phyloP scores from a whole-genome alignment of 35 echinoderm and acorn worm species.

The Anneissia japonica region DNA sequence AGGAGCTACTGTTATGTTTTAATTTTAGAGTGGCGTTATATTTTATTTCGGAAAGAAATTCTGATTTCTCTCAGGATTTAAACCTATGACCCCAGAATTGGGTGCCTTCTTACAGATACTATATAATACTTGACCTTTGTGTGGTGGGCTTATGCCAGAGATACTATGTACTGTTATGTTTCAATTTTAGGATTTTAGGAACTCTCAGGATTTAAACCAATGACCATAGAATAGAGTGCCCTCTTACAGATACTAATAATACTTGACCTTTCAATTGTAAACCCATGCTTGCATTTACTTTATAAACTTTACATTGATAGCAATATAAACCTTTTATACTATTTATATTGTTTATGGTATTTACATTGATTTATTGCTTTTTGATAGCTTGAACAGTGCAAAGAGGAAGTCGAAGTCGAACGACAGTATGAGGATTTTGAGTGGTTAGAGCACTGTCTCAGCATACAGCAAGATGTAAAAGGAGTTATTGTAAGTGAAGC shows the following conservation, averaged over 20 bases:
- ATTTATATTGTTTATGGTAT: background rate
- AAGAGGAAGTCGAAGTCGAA: constrained; percentile 54
- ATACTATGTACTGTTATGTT: no score
- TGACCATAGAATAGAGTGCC: background rate
- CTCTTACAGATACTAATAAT: background rate
- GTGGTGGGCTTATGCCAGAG: no score
- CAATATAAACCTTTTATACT: no score
- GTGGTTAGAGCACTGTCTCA: constrained; percentile 90
- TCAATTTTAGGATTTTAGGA: no score
- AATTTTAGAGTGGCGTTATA: no score
- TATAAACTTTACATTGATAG: background rate
- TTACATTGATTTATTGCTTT: background rate
- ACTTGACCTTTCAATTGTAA: background rate
- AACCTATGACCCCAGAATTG: no score
- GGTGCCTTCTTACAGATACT: no score
- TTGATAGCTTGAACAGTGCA: constrained; percentile 66
- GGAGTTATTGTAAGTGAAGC: background rate
- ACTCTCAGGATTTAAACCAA: no score
- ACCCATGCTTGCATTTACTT: background rate
- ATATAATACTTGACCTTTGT: no score
- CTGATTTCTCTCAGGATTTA: no score
- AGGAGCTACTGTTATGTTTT: no score
- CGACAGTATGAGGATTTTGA: constrained; percentile 92
- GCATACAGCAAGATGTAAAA: constrained; percentile 21
- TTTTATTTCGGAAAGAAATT: no score